Evolutionary conservation across 2,888 invertebrate species (phyloP).

Genomic region (Acholoe squamosa): DNA sequence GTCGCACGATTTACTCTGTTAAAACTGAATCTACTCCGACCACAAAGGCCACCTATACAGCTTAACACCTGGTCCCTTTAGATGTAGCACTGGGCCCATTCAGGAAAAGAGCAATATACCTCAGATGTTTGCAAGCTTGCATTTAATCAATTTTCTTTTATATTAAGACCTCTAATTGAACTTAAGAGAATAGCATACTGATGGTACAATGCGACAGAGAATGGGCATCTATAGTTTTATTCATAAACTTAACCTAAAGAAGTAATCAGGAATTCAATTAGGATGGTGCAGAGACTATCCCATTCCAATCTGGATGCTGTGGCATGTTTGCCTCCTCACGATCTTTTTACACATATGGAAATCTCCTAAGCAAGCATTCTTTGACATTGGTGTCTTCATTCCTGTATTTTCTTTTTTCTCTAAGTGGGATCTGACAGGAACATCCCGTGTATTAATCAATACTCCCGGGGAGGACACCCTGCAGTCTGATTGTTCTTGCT

Average conservation of each 20-base stretch:
- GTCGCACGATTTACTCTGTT: neutral
- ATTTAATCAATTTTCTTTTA: too few relatives aligned
- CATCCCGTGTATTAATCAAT: neutral
- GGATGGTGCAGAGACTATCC: neutral
- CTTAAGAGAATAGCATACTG: too few relatives aligned
- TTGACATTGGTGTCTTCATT: neutral
- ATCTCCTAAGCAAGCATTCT: neutral
- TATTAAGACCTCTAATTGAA: too few relatives aligned
- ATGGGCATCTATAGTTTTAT: too few relatives aligned
- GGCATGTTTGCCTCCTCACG: neutral
- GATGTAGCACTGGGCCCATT: too few relatives aligned
- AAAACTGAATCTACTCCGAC: neutral
- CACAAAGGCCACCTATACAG: neutral
- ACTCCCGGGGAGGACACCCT: neutral
- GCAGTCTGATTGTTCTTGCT: neutral
- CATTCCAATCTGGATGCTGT: neutral
- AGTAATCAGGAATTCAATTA: neutral
- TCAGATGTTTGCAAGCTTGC: too few relatives aligned
- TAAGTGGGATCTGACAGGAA: neutral
- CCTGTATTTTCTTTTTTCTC: neutral
- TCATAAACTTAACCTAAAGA: neutral
- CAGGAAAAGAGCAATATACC: too few relatives aligned
- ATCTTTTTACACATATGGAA: neutral
- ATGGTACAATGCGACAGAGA: too few relatives aligned
- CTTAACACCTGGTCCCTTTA: neutral